phyloP scores from a whole-genome alignment of 2,888 invertebrate species.

The Nemurella pictetii region DNA sequence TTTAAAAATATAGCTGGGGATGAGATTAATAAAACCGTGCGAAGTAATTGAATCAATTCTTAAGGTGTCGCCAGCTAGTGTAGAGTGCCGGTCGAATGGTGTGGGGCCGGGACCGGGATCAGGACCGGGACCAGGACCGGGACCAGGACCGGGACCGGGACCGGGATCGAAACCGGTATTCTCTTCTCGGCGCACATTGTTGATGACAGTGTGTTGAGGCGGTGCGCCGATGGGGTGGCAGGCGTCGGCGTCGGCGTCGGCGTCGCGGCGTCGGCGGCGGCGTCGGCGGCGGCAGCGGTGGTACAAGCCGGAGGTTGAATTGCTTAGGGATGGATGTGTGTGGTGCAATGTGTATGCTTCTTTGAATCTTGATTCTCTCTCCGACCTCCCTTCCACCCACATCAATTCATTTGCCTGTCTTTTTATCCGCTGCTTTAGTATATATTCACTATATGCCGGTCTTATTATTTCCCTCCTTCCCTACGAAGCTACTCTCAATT shows the following conservation, averaged over 20 bases:
- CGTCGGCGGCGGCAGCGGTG: not conserved
- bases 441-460: slow-evolving; percentile 1
- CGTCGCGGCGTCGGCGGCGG: not conserved
- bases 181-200: not conserved
- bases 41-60: not conserved
- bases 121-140: too few relatives aligned
- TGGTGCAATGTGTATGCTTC: not conserved
- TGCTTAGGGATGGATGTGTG: not conserved
- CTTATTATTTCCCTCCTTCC: slow-evolving; percentile 1
- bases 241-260: not conserved
- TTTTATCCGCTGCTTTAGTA: slow-evolving; percentile 6
- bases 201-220: not conserved
- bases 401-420: not conserved
- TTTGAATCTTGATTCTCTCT: not conserved
- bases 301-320: slow-evolving; percentile 2
- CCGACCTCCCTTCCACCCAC: not conserved
- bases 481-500: slow-evolving; percentile 14
- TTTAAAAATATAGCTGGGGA: not conserved
- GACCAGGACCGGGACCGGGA: too few relatives aligned
- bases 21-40: not conserved
- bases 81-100: too few relatives aligned
- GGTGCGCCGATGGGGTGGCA: not conserved
- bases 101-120: too few relatives aligned
- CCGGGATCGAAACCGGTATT: too few relatives aligned
- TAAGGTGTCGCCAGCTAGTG: not conserved